A percentile compares a stretch with the other conserved stretches of the same genome.
Conservation (phyloP, 2,888 invertebrate species). For the Drosophila algonquin region DNA sequence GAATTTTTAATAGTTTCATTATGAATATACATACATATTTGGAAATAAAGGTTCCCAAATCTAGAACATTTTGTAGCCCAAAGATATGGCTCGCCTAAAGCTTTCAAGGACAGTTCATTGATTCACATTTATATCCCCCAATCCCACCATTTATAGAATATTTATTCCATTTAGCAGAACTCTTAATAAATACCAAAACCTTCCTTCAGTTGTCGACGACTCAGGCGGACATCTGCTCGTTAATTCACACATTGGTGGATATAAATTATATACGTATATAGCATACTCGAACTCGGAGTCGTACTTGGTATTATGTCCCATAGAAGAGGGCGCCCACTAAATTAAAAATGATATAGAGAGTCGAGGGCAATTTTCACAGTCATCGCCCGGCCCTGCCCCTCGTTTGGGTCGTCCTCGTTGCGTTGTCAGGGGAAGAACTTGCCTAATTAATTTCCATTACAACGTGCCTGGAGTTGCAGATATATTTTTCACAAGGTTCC, state of each 20-base stretch:
- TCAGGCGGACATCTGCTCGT: conserved; percentile 45
- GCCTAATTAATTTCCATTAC: conserved; percentile 81
- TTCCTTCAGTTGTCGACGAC: conserved; percentile 18
- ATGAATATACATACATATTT: too few relatives aligned
- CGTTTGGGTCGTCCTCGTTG: conserved; percentile 8
- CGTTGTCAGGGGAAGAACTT: conserved; percentile 55
- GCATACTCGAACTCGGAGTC: neutral
- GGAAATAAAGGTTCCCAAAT: too few relatives aligned
- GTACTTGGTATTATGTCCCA: conserved; percentile 42
- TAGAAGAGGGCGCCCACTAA: conserved; percentile 73
- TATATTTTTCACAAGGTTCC: conserved; percentile 38
- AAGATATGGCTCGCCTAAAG: too few relatives aligned
- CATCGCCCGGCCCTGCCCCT: conserved; percentile 18
- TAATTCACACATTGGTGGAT: conserved; percentile 64
- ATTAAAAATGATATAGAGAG: conserved; percentile 78
- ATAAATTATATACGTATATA: conserved; percentile 60
- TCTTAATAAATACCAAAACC: neutral
- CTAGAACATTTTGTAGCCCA: too few relatives aligned
- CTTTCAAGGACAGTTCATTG: neutral
- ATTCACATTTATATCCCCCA: neutral
- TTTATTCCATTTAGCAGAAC: neutral
- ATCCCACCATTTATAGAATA: neutral
- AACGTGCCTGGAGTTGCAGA: conserved; percentile 77
- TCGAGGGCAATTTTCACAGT: conserved; percentile 40
- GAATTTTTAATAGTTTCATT: too few relatives aligned